phyloP scores from a whole-genome alignment of 2,797 vertebrate species.

The Lepilemur septentrionalis region DNA sequence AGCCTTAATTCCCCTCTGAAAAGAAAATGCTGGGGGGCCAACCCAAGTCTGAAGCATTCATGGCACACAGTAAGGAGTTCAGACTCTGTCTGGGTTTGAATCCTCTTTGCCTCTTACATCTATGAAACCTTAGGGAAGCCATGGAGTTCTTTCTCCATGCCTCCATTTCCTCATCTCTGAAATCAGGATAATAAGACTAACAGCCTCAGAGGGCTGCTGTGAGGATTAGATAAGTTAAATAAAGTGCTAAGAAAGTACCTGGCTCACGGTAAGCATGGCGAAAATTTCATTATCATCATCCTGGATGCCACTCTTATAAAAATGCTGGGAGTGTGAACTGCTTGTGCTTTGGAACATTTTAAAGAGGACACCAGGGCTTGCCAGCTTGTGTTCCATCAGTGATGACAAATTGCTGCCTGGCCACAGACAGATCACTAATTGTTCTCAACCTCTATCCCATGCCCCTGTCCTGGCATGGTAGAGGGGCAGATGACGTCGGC shows the following conservation, averaged over 20 bases:
- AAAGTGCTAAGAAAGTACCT: neutral
- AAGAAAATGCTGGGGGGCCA: neutral
- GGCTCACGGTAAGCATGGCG: neutral
- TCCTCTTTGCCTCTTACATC: neutral
- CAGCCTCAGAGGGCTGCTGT: neutral
- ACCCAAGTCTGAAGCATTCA: neutral
- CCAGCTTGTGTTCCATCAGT: constrained; percentile 24
- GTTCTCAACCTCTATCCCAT: neutral
- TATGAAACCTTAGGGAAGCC: neutral
- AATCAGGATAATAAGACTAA: neutral
- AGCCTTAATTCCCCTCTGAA: neutral
- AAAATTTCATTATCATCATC: neutral
- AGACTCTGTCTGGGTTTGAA: neutral
- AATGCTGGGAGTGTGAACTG: neutral
- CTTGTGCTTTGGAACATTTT: neutral
- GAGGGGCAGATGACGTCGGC: neutral
- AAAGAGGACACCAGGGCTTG: neutral
- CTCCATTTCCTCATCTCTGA: constrained; percentile 3
- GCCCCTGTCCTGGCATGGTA: neutral
- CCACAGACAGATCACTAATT: neutral
- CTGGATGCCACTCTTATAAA: neutral
- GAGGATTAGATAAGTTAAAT: neutral
- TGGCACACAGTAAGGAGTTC: rapidly evolving
- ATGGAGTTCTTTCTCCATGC: neutral
- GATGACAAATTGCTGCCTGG: constrained; percentile 55